Evolutionary conservation across 2,888 invertebrate genomes (phyloP), one percentile per base, ranked within the genome.

Genomic region (Invenusta paracnida): DNA sequence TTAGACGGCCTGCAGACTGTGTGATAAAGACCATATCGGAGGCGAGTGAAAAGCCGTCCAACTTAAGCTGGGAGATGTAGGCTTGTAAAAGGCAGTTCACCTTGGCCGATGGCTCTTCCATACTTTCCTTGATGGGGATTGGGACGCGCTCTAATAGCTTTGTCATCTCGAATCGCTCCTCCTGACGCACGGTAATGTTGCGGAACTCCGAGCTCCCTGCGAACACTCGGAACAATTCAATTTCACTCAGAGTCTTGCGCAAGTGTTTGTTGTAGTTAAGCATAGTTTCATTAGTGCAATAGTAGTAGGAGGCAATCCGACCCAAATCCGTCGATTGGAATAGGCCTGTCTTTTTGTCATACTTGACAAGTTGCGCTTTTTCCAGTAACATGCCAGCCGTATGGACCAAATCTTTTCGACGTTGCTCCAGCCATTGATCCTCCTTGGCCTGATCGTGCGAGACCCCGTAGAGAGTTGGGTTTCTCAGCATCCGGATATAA

Each of bases 1-100:
- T 95, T 81, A 99, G 93, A 82, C 99, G 93, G 0, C 96, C 95
- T 0, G 99, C 99, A 0, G 97, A 97, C 92, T 99, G 99, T 0
- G 98, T 98, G 0, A 99, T 96, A 91, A 96, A 99, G 0, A 98
- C 97, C 98, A 99, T 99, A 91, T 99, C 99, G 0, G 97, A 96
- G 96, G 98, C 98, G 0, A 99, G 93, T 0, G 98, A 98, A 91
- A 99, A 98, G 0, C 99, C 98, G 84, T 99, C 99, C 85, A 99
- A 93, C 92, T 98, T 98, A 88, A 99, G 92, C 91, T 98, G 98
- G 0, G 98, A 99, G 88, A 99, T 98, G 92, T 98, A 99, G 0
- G 98, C 97, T 91, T 99, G 98, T 0, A 98, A 93, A 0, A 98
- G 92, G 30, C 85, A 87, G 30, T 84, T 85, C 86, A 90, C 91